Conservation (phyloP, 2,113 vertebrate species). For the Rhinoptilus africanus region DNA sequence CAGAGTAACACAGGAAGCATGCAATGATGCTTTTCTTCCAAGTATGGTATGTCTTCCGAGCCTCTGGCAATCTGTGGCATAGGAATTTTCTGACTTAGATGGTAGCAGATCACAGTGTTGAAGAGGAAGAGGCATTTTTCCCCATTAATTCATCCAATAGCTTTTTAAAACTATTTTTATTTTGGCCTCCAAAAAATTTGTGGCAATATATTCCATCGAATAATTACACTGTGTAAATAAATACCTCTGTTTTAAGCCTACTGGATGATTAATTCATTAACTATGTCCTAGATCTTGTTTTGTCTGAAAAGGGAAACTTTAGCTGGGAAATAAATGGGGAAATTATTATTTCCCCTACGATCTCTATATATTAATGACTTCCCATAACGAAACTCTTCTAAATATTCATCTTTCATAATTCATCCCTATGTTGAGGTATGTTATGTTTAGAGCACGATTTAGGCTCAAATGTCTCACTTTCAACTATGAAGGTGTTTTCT, state of each 20-base stretch:
- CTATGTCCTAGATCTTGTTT: not conserved
- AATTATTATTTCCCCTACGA: not conserved
- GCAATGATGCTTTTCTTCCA: not conserved
- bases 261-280: not conserved
- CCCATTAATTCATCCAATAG: not conserved
- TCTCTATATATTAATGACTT: not conserved
- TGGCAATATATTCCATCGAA: not conserved
- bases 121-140: not conserved
- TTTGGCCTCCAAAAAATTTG: not conserved
- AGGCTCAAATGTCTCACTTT: not conserved
- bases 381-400: not conserved
- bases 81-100: constrained; percentile 48
- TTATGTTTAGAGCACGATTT: not conserved
- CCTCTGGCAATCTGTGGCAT: not conserved
- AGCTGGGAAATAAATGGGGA: not conserved
- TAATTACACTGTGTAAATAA: not conserved
- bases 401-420: not conserved
- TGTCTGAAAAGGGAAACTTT: not conserved
- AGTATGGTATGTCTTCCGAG: not conserved
- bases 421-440: not conserved
- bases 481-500: not conserved
- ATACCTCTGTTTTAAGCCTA: not conserved
- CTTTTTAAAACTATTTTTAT: not conserved
- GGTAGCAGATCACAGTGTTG: not conserved
- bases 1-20: not conserved